phyloP scores from a whole-genome alignment of 2,888 invertebrate species.

The Meliscaeva auricollis region DNA sequence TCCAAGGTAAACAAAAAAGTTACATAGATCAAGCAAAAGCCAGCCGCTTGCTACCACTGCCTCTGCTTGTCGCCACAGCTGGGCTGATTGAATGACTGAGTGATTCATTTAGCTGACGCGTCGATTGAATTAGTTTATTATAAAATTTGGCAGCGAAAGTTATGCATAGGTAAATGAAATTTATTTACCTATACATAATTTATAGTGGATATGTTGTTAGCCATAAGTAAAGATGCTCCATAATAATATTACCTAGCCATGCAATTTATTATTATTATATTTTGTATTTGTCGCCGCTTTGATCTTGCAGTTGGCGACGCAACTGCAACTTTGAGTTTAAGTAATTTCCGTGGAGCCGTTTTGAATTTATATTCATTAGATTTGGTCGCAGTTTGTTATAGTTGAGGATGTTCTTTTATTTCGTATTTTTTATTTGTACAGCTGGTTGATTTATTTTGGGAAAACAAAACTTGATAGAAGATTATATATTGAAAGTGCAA shows the following conservation, averaged over 20 bases:
- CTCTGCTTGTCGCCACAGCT: not conserved
- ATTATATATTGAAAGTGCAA: slow-evolving; percentile 22
- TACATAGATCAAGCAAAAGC: slow-evolving; percentile 39
- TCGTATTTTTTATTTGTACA: slow-evolving; percentile 15
- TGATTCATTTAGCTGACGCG: slow-evolving; percentile 62
- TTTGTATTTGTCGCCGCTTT: slow-evolving; percentile 45
- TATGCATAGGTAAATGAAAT: slow-evolving; percentile 25
- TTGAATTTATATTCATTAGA: slow-evolving; percentile 47
- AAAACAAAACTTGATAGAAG: not conserved
- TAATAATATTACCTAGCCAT: slow-evolving; percentile 9
- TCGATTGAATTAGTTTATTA: slow-evolving; percentile 52
- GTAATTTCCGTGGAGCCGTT: slow-evolving; percentile 49
- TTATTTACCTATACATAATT: not conserved
- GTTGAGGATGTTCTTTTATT: slow-evolving; percentile 3
- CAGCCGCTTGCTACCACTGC: not conserved
- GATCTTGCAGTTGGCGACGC: slow-evolving; percentile 50
- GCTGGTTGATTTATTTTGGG: slow-evolving; percentile 24
- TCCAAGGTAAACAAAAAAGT: slow-evolving; percentile 73
- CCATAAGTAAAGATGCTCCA: slow-evolving; percentile 15
- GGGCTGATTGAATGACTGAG: slow-evolving; percentile 62
- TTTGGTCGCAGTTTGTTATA: not conserved
- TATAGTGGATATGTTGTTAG: slow-evolving; percentile 6
- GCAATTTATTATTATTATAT: slow-evolving; percentile 2
- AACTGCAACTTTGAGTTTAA: slow-evolving; percentile 2
- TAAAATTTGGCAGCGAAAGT: slow-evolving; percentile 67